These are phyloP conservation scores for Atherinosoma microstoma DNA, from an alignment of 2,797 vertebrate genomes.

Conservation along the genomic window DNA sequence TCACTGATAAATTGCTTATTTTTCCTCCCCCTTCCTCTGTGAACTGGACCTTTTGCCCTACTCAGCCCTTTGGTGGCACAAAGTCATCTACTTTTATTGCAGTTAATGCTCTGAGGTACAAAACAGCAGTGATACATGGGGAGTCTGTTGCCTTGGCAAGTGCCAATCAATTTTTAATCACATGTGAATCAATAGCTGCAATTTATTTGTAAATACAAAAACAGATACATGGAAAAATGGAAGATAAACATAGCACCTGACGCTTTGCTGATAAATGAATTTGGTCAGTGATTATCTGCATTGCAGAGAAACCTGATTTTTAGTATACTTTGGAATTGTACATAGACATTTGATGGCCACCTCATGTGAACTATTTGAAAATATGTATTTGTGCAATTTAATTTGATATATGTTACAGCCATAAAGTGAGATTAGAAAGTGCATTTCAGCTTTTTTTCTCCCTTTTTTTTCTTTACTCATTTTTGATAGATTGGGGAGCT, in stretches of 20 bases:
- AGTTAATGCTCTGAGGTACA: constrained; percentile 75
- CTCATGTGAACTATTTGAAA: constrained; percentile 68
- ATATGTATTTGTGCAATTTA: constrained; percentile 72
- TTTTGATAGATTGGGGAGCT: constrained; percentile 66
- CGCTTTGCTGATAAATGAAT: constrained; percentile 31
- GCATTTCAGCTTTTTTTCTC: constrained; percentile 41
- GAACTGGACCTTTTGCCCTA: constrained; percentile 74
- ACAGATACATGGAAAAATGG: constrained; percentile 29
- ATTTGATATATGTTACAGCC: constrained; percentile 63
- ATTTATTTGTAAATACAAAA: constrained; percentile 52
- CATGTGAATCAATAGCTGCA: constrained; percentile 61
- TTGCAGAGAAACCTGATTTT: constrained; percentile 27
- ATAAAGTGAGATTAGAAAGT: constrained; percentile 73
- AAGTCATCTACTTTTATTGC: constrained; percentile 82
- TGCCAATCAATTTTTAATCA: constrained; percentile 81
- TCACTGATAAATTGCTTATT: constrained; percentile 79
- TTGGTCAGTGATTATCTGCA: constrained; percentile 31
- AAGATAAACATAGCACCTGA: constrained; percentile 27
- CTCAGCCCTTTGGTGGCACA: constrained; percentile 55
- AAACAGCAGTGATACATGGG: constrained; percentile 52
- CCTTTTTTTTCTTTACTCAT: constrained; percentile 28
- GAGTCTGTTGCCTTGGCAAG: constrained; percentile 49
- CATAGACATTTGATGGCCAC: constrained; percentile 57
- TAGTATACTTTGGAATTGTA: constrained; percentile 18
- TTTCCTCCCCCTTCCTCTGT: constrained; percentile 62